Base-by-base conservation (phyloP, 2,113 vertebrate genomes). In the Bothrops jararaca region DNA sequence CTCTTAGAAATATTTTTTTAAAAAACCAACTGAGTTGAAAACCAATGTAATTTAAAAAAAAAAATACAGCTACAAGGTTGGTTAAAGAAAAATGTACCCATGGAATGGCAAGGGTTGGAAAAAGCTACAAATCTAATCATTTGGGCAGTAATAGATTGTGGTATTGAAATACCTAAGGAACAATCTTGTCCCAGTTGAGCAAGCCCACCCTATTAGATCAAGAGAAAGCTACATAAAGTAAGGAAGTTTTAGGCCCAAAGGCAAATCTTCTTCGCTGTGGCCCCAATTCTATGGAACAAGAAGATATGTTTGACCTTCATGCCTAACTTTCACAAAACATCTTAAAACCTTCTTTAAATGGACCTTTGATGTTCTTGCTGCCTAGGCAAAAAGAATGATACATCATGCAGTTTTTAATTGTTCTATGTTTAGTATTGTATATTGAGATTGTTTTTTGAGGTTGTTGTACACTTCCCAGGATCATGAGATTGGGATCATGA, bases 21-120 rank as follows among this genome's bases (percentile, higher is more conserved):
- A 45, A 42, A 48, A 64, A 23, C 56, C 89, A 91, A 34, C 23
- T 90, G n/a, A 94, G 89, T 48, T 24, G 50, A 92, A 91, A 90
- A 23, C 29, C 34, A 69, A 24, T 45, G 20, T 56, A 56, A 56
- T 10, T 69, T 24, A 88, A 95, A 93, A 93, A 92, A 90, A 86
- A 26, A 26, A 2, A 60, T 60, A 60, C 3, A 85, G 60, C 64
- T 58, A 91, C 42, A 91, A 91, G 57, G 24, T 45, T n/a, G 85
- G 29, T 85, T 58, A 85, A 93, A 52, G 26, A 9, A 85, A 89
- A 85, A 23, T 85, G 69, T 15, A 64, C 60, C 26, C 60, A 64
- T 64, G 26, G 45, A 80, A 24, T 22, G 57, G 34, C 39, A 92
- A 26, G 3, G 12, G 11, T 24, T 85, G 23, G 23, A 22, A 54